Percentiles rank a stretch among this genome's conserved stretches.
Evolutionary conservation across 2,113 vertebrate species (phyloP).

Genomic region (Lethenteron camtschaticum): DNA sequence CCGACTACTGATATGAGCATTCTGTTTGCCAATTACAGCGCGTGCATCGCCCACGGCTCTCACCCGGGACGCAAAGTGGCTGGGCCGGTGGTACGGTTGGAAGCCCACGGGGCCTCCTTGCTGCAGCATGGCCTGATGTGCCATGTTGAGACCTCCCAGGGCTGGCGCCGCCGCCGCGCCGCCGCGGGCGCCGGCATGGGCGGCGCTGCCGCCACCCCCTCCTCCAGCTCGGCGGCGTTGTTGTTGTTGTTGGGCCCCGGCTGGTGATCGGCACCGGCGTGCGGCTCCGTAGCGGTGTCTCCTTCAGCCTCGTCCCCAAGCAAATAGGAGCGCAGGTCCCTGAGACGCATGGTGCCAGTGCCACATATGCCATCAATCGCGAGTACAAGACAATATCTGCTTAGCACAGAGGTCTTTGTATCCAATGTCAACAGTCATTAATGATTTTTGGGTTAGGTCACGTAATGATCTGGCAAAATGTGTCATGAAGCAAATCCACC

Average conservation of each 20-base stretch:
- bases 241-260: slow-evolving; percentile 60
- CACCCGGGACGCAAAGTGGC: slow-evolving; percentile 77
- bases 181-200: too few relatives aligned
- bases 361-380: too few relatives aligned
- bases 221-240: too few relatives aligned
- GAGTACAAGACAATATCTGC: too few relatives aligned
- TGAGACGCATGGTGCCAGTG: slow-evolving; percentile 12
- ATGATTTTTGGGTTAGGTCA: too few relatives aligned
- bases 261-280: slow-evolving; percentile 48
- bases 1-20: neutral
- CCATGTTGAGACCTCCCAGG: slow-evolving; percentile 86
- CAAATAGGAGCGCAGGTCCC: slow-evolving; percentile 90
- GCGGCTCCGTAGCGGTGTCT: slow-evolving; percentile 62
- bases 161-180: slow-evolving; percentile 17
- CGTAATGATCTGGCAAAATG: too few relatives aligned
- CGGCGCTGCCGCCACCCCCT: too few relatives aligned
- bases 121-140: slow-evolving; percentile 92
- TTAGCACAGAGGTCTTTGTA: too few relatives aligned
- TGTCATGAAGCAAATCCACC: too few relatives aligned
- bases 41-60: slow-evolving; percentile 9
- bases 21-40: neutral
- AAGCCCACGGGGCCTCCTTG: slow-evolving; percentile 92
- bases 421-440: too few relatives aligned
- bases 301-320: slow-evolving; percentile 89
- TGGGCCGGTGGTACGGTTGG: slow-evolving; percentile 78